Evolutionary conservation across 1,140 invertebrate species (phyloP).

Genomic region (Drosophila rhopaloa): DNA sequence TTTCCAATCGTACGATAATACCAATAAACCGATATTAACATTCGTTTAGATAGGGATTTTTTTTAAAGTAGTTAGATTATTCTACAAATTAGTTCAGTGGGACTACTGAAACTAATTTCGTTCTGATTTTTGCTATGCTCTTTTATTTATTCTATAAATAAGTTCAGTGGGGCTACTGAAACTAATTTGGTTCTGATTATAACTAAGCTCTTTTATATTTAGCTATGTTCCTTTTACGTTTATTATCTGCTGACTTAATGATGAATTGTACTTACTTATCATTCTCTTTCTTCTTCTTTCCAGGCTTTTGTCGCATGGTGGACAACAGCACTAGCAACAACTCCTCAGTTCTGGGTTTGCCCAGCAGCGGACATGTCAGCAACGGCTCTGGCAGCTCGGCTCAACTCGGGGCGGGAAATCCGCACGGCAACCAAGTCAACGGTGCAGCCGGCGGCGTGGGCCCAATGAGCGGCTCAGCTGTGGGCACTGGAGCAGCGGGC

Average conservation of each 20-base stretch:
- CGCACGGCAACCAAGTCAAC: constrained; percentile 52
- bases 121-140: neutral
- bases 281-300: constrained; percentile 5
- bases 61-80: too few species aligned
- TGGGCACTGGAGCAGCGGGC: constrained; percentile 70
- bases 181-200: neutral
- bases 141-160: too few species aligned
- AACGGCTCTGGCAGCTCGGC: constrained; percentile 55
- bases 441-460: constrained; percentile 63
- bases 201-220: neutral
- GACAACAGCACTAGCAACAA: constrained; percentile 87
- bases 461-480: constrained; percentile 74
- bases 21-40: neutral
- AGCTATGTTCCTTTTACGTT: neutral
- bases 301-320: constrained; percentile 94
- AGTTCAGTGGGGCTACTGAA: too few species aligned
- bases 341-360: constrained; percentile 78
- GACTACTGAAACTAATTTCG: too few species aligned
- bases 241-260: neutral
- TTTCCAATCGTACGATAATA: neutral
- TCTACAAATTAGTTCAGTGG: too few species aligned
- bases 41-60: neutral
- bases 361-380: constrained; percentile 73
- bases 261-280: neutral
- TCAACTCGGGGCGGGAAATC: constrained; percentile 38